Evolutionary conservation across 2,888 invertebrate genomes (phyloP).

Genomic region (Clepsis dumicolana): DNA sequence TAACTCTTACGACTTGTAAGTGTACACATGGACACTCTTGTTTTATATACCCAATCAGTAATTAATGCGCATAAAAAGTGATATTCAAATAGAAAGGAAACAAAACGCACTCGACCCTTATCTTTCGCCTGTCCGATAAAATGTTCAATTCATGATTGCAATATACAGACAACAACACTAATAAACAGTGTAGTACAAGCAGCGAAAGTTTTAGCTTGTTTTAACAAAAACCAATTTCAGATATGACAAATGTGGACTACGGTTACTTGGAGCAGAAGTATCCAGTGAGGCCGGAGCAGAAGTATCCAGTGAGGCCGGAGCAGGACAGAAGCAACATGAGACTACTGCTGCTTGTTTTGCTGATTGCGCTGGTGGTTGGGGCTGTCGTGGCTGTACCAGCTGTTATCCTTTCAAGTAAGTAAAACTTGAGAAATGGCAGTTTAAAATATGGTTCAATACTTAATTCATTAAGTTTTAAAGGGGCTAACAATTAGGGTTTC

Average conservation of each 20-base stretch:
- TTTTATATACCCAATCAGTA: neutral
- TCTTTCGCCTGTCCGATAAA: slow-evolving; percentile 6
- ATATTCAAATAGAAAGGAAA: neutral
- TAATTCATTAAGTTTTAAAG: too few relatives aligned
- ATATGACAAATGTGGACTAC: slow-evolving; percentile 24
- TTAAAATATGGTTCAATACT: too few relatives aligned
- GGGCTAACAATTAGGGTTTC: too few relatives aligned
- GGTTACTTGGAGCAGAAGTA: slow-evolving; percentile 20
- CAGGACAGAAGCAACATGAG: slow-evolving; percentile 17
- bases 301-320: slow-evolving; percentile 22
- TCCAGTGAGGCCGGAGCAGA: slow-evolving; percentile 24
- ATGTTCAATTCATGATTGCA: neutral
- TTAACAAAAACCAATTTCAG: slow-evolving; percentile 24
- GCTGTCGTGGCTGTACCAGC: slow-evolving; percentile 29
- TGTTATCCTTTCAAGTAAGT: slow-evolving; percentile 34
- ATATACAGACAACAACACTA: neutral
- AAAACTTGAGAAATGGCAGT: too few relatives aligned
- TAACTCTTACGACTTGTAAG: neutral
- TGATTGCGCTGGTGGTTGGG: slow-evolving; percentile 8
- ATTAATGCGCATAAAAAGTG: neutral
- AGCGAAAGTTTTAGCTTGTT: slow-evolving; percentile 6
- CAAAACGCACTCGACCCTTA: slow-evolving; percentile 4
- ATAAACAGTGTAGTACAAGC: slow-evolving; percentile 14
- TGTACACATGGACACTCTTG: neutral
- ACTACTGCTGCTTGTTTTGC: neutral